Conservation (phyloP, 64 coral and sea anemone species). For the Catalaphyllia jardinei region DNA sequence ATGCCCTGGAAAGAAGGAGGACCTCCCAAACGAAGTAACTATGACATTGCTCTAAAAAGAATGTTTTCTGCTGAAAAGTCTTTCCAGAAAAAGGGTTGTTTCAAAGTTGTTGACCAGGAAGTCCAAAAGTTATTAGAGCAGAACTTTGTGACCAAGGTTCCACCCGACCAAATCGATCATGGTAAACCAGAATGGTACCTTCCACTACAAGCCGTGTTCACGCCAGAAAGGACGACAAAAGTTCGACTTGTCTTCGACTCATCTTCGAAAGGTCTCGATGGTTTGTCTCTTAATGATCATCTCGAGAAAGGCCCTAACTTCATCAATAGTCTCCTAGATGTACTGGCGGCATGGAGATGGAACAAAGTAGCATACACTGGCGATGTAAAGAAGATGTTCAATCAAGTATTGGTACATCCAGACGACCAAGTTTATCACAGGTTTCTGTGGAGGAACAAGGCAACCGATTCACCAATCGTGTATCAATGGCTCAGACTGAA, state of each 20-base stretch:
- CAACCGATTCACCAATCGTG: not conserved
- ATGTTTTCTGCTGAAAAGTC: conserved; percentile 17
- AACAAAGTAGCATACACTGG: not conserved
- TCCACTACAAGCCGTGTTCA: conserved; percentile 8
- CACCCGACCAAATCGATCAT: conserved; percentile 10
- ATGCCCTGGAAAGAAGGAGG: conserved; percentile 8
- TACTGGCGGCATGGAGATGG: conserved; percentile 9
- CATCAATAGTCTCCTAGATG: not conserved
- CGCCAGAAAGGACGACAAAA: too few relatives aligned
- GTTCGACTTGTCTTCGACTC: too few relatives aligned
- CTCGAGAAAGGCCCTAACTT: conserved; percentile 29
- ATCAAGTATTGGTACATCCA: conserved; percentile 7
- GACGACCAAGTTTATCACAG: not conserved
- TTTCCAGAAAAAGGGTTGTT: too few relatives aligned
- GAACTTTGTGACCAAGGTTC: conserved; percentile 1
- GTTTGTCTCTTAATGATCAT: conserved; percentile 8
- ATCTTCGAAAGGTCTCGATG: conserved; percentile 32
- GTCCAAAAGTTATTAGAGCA: conserved; percentile 25
- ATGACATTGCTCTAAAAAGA: conserved; percentile 31
- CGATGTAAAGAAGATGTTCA: conserved; percentile 42
- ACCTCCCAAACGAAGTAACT: conserved; percentile 41
- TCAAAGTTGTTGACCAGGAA: too few relatives aligned
- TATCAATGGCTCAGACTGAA: not conserved
- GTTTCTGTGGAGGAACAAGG: not conserved
- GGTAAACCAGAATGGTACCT: conserved; percentile 13